Evolutionary conservation across 2,888 invertebrate species (phyloP), one percentile per base, ranked within the genome.

Genomic region (Idaea straminata): DNA sequence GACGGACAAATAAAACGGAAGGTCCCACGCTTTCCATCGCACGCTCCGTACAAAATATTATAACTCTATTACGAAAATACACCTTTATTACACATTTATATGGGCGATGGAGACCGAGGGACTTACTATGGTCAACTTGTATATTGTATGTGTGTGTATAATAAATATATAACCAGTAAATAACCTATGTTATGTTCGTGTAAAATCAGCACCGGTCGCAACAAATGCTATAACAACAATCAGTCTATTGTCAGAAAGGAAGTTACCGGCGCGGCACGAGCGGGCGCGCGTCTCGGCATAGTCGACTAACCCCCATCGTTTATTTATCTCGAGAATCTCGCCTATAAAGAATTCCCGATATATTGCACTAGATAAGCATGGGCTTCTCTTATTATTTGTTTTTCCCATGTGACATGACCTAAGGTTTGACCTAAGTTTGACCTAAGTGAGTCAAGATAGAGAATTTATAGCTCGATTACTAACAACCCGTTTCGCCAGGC

Each of bases 231-330:
- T 85, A 80, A 91, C 89, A 91, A 91, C 90, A 78, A 90, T 92
- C 92, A 92, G 92, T 92, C 92, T 92, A 92, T 92, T 92, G 92
- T 91, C 87, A 88, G 85, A 91, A 90, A 91, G 89, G 91, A 91
- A 90, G 89, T 90, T 89, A 86, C 81, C 73, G 79, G 77, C 81
- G 74, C 83, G 78, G 82, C 77, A 78, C 83, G 74, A 16, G 58
- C 58, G 58, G 13, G 58, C 15, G 58, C 58, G 15, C 59, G 59
- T 58, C 59, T 6, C 59, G 59, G 59, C 59, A 58, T 7, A 47
- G 6, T 77, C 78, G 79, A 84, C 88, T 84, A 87, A 85, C 78
- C 83, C 81, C 83, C 70, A 77, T 85, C 84, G 83, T 81, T 84
- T 82, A 84, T 73, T 72, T 13, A 57, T 15, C 7, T 7, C 15